Percentiles rank a stretch among this genome's conserved stretches.
Conservation (phyloP, 2,888 invertebrate genomes). For the Nemapogon koenigi region DNA sequence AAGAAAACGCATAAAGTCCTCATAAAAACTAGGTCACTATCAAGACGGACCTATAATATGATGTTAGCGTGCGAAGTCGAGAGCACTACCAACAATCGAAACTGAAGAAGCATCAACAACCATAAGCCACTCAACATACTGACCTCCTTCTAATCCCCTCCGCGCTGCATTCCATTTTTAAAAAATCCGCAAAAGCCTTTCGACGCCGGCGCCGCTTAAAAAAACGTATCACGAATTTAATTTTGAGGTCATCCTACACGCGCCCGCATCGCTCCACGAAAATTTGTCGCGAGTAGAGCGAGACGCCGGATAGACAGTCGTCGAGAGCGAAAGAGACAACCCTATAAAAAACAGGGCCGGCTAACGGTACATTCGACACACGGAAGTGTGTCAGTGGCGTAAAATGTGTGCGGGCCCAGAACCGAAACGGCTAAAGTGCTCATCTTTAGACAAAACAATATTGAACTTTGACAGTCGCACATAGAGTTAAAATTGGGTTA, state of each 20-base stretch:
- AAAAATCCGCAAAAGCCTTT: constrained; percentile 7
- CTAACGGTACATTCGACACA: constrained; percentile 51
- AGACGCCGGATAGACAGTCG: constrained; percentile 32
- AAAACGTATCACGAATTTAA: constrained; percentile 53
- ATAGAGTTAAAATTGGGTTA: constrained; percentile 1
- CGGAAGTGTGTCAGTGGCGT: constrained; percentile 65
- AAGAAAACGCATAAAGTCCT: too few species aligned
- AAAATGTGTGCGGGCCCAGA: constrained; percentile 28
- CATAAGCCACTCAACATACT: constrained; percentile 2
- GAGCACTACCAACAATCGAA: too few species aligned
- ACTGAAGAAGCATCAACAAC: too few species aligned
- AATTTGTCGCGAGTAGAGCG: constrained; percentile 52
- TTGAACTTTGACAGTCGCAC: constrained; percentile 39
- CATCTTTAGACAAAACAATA: constrained; percentile 23
- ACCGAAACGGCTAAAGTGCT: constrained; percentile 37
- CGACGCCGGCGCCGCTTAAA: constrained; percentile 12
- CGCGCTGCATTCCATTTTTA: neutral
- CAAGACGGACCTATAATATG: too few species aligned
- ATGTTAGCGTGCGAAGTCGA: too few species aligned
- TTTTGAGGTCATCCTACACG: constrained; percentile 59
- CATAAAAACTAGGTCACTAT: too few species aligned
- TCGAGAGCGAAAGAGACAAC: constrained; percentile 58
- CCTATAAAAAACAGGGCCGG: constrained; percentile 48
- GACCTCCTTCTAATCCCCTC: constrained; percentile 2
- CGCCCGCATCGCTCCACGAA: constrained; percentile 61